Base-by-base conservation (phyloP, 2,888 invertebrate species). In the Dromius quadrimaculatus region DNA sequence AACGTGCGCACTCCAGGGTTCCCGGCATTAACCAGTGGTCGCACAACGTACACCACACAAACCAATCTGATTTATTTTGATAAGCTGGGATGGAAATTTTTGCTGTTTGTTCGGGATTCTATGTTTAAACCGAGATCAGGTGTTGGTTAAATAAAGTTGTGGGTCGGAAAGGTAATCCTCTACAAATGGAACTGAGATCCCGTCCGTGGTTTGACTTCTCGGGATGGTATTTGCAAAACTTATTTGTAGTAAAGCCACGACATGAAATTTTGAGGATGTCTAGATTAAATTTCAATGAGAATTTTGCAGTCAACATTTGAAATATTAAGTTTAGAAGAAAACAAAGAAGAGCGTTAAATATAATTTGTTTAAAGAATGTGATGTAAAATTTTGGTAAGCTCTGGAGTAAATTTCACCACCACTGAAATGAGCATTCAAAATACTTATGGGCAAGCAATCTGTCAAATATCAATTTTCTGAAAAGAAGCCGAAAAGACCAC, bases 61-160 rank as follows among this genome's bases (percentile, higher is more conserved):
- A 15, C 11, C 9, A 41, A 41, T 9, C 41, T 41, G 41, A 41
- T 41, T 41, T 41, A 41, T 41, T 41, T 41, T 41, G 41, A 41
- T 41, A 41, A 41, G 41, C 4, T 17, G 41, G 15, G 41, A 41
- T 41, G 41, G 41, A 41, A 41, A 41, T 41, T 41, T 41, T 11
- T 41, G 41, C 41, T 41, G 41, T 41, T 41, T 41, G 41, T 41
- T 41, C 17, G 41, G 41, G 41, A 41, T 41, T 15, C 41, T 15
- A 15, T 41, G 41, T 41, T 41, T 41, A 6, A 41, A 41, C 41
- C 11, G 15, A 41, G 41, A 15, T 41, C 41, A 41, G 41, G 41
- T 41, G 41, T 41, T 41, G 41, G 41, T 41, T 41, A 41, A 41
- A 41, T 41, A 41, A 41, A 41, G 15, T 41, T 41, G 41, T 41